Evolutionary conservation across 2,888 invertebrate species (phyloP), one percentile per base, ranked within the genome.

Genomic region (Macrophya alboannulata): DNA sequence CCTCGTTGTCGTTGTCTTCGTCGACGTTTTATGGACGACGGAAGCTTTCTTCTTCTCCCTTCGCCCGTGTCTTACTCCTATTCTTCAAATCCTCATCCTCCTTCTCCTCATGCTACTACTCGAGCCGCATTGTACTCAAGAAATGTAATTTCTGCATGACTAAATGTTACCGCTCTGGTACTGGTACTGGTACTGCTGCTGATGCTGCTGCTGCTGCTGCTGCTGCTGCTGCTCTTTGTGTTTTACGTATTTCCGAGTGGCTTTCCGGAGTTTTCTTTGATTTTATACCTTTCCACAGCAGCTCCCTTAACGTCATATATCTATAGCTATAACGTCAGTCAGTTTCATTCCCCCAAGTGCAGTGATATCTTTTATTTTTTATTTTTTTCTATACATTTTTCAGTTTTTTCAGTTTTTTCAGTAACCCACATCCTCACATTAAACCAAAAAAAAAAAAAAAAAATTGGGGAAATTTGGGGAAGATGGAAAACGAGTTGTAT

Each of bases 111-210:
- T 37, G 9, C n/a, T n/a, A 62, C 10, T 62, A 62, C 62, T 62
- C 25, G 62, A 25, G 62, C 25, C 9, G 25, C 76, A 76, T 76
- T 76, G 76, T 76, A 45, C 76, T 76, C 5, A 12, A n/a, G 76
- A 76, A 45, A 76, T 76, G 76, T 48, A 48, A 45, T 76, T 45
- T 76, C 45, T 48, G 76, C 76, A 45, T 76, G 76, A 76, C 45
- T 76, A 71, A 71, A 71, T 31, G 76, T 31, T 21, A 15, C n/a
- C 1, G 9, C n/a, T 25, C 4, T 76, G 48, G 21, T 48, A 12
- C 31, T 48, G 3, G 1, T 31, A 3, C 31, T 21, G 37, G 8
- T 4, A 9, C n/a, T 25, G 43, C 12, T 76, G 76, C 45, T 48
- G 45, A n/a, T n/a, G 43, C 4, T 76, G 48, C 45, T 48, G 25